phyloP scores from a whole-genome alignment of 2,888 invertebrate genomes.

The Stegana nigrithorax region DNA sequence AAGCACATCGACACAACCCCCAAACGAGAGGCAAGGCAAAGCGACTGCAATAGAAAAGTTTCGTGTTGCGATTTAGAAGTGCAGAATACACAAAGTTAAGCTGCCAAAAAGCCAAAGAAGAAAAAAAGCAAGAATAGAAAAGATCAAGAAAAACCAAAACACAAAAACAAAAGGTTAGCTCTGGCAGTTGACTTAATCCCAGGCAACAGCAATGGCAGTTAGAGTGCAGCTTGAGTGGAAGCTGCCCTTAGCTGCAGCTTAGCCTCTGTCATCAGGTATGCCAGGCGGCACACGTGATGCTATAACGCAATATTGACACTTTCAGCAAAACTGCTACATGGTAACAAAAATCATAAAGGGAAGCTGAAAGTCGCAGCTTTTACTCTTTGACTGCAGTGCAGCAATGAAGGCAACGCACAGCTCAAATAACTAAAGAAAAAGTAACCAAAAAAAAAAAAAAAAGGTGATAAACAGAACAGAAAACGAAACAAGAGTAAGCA shows the following conservation, averaged over 20 bases:
- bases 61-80: conserved; percentile 57
- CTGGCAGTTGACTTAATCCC: conserved; percentile 45
- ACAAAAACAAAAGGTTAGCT: conserved; percentile 29
- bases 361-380: conserved; percentile 32
- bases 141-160: background rate
- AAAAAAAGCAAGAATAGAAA: background rate
- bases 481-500: too few relatives aligned
- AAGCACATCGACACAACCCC: background rate
- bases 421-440: background rate
- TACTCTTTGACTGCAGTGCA: conserved; percentile 29
- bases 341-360: conserved; percentile 56
- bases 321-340: conserved; percentile 35
- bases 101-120: conserved; percentile 45
- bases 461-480: background rate
- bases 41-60: conserved; percentile 45
- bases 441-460: background rate
- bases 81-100: conserved; percentile 31
- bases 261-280: conserved; percentile 28
- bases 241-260: too few relatives aligned
- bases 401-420: too few relatives aligned
- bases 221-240: conserved; percentile 34
- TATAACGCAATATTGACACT: conserved; percentile 62
- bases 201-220: conserved; percentile 39
- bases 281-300: conserved; percentile 51
- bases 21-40: conserved; percentile 13